phyloP scores from a whole-genome alignment of 1,140 invertebrate genomes.

The Leptopilina boulardi region DNA sequence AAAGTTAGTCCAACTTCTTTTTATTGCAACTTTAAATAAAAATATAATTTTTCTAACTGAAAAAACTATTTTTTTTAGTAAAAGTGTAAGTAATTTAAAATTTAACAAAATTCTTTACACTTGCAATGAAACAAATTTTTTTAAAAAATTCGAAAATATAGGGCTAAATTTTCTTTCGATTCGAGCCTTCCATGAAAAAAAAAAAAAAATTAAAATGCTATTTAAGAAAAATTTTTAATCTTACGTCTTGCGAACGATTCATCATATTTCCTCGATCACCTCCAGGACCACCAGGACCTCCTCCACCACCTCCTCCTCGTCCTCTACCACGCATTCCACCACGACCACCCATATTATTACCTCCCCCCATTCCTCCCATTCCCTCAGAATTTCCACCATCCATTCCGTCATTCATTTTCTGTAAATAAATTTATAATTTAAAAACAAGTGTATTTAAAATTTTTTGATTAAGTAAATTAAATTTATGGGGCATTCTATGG shows the following conservation, averaged over 20 bases:
- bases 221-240: constrained; percentile 35
- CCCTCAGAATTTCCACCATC: constrained; percentile 51
- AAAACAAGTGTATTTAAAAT: no score
- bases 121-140: no score
- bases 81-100: no score
- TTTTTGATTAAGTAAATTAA: no score
- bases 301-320: constrained; percentile 67
- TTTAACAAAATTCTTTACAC: no score
- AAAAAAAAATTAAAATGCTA: neutral
- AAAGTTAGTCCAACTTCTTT: no score
- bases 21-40: no score
- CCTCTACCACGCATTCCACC: constrained; percentile 58
- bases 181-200: neutral
- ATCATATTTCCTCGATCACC: constrained; percentile 42
- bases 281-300: constrained; percentile 64
- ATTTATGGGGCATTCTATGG: no score
- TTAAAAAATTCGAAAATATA: no score
- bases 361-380: constrained; percentile 45
- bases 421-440: neutral
- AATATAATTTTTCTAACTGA: no score
- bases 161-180: no score
- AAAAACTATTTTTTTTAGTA: no score
- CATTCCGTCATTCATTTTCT: constrained; percentile 71
- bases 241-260: constrained; percentile 73
- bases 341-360: constrained; percentile 51